Evolutionary conservation across 2,113 vertebrate genomes (phyloP).

Genomic region (Guaruba guarouba): DNA sequence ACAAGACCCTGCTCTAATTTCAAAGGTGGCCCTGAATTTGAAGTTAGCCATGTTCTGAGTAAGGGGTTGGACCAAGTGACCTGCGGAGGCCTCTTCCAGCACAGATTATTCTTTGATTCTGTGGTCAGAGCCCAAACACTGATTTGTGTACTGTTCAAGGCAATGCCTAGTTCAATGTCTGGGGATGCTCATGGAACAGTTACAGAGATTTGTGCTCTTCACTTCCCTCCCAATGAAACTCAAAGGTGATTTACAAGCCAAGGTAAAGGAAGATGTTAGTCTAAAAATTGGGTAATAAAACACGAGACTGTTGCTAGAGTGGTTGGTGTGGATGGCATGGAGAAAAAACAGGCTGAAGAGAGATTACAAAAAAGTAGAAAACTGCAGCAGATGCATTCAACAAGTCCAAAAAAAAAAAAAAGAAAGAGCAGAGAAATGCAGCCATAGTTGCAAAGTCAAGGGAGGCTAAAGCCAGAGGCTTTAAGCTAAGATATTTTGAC

Average conservation of each 20-base stretch:
- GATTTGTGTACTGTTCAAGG: not conserved
- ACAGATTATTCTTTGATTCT: not conserved
- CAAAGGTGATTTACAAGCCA: not conserved
- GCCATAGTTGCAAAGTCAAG: not conserved
- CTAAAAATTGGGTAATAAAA: not conserved
- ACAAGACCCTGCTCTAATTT: not conserved
- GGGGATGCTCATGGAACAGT: not conserved
- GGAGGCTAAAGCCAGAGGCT: not conserved
- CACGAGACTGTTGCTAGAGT: not conserved
- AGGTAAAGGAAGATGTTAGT: not conserved
- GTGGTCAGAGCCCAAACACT: not conserved
- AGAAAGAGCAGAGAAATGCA: not conserved
- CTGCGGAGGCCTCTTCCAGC: not conserved
- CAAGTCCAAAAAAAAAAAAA: not conserved
- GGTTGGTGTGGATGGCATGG: not conserved
- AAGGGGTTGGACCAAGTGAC: not conserved
- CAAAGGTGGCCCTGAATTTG: not conserved
- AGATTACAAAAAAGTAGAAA: not conserved
- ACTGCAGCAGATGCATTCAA: not conserved
- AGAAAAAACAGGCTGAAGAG: not conserved
- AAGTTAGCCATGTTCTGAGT: not conserved
- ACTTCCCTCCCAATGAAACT: not conserved
- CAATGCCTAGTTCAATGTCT: fast-evolving
- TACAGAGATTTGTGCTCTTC: not conserved
- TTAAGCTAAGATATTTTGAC: not conserved